Evolutionary conservation across 1,140 invertebrate genomes (phyloP).

Genomic region (Drosophila asahinai): DNA sequence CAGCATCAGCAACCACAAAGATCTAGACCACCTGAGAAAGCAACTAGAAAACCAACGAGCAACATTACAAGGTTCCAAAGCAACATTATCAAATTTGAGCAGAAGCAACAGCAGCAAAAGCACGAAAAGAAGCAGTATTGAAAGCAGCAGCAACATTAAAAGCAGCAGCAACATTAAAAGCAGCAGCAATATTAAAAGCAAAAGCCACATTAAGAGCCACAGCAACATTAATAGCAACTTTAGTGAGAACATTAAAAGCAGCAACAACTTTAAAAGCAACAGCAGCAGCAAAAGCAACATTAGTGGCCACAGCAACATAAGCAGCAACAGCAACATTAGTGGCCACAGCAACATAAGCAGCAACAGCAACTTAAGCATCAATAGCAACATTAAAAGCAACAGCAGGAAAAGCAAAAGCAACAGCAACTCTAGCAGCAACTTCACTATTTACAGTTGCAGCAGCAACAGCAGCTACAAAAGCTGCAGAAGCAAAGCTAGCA

Average conservation of each 20-base stretch:
- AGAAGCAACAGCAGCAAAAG: slow-evolving; percentile 33
- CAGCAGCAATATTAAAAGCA: background rate
- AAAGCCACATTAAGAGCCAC: background rate
- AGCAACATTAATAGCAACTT: background rate
- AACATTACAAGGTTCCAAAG: slow-evolving; percentile 32
- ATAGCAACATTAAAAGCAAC: background rate
- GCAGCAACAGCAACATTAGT: no score
- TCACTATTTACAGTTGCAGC: slow-evolving; percentile 8
- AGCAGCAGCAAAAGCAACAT: background rate
- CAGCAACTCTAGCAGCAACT: background rate
- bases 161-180: background rate
- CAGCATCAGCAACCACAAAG: slow-evolving; percentile 53
- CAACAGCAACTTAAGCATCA: background rate
- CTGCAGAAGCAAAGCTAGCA: slow-evolving; percentile 4
- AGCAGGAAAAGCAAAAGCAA: background rate
- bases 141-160: slow-evolving; percentile 1
- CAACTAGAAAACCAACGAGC: slow-evolving; percentile 71
- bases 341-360: no score
- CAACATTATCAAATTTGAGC: slow-evolving; percentile 28
- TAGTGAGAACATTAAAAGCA: background rate
- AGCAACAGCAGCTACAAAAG: slow-evolving; percentile 15
- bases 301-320: no score
- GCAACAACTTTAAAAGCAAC: slow-evolving; percentile 4
- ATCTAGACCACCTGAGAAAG: slow-evolving; percentile 76
- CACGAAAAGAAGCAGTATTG: background rate